phyloP scores from a whole-genome alignment of 1,140 invertebrate species.

The Armadillidium nasatum region DNA sequence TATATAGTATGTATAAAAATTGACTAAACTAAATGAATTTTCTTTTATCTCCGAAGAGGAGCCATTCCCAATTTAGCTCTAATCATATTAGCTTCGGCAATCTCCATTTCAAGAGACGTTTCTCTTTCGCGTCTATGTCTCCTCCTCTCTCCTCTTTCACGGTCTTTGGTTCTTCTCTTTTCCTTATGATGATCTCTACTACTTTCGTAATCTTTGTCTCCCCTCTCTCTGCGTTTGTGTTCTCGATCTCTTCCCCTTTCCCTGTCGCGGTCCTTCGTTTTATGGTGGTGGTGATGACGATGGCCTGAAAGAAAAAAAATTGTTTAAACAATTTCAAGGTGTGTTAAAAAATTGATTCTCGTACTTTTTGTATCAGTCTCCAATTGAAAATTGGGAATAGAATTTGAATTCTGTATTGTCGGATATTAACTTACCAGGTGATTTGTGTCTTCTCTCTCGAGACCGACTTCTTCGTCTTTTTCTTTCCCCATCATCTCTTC shows the following conservation, averaged over 20 bases:
- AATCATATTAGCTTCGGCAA: neutral
- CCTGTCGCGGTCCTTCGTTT: neutral
- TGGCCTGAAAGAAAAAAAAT: no score
- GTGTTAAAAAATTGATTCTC: no score
- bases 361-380: no score
- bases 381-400: no score
- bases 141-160: neutral
- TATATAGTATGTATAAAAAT: no score
- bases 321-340: no score
- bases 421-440: neutral
- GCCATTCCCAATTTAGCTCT: neutral
- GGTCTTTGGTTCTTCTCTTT: neutral
- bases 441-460: neutral
- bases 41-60: neutral
- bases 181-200: constrained; percentile 1
- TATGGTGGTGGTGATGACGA: neutral
- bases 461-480: neutral
- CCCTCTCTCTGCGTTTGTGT: neutral
- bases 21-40: no score
- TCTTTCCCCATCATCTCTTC: neutral
- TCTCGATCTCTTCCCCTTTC: neutral
- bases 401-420: no score
- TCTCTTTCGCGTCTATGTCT: neutral
- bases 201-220: neutral
- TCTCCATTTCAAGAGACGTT: neutral